phyloP scores from a whole-genome alignment of 1,140 invertebrate genomes.

The Calliphora vicina region DNA sequence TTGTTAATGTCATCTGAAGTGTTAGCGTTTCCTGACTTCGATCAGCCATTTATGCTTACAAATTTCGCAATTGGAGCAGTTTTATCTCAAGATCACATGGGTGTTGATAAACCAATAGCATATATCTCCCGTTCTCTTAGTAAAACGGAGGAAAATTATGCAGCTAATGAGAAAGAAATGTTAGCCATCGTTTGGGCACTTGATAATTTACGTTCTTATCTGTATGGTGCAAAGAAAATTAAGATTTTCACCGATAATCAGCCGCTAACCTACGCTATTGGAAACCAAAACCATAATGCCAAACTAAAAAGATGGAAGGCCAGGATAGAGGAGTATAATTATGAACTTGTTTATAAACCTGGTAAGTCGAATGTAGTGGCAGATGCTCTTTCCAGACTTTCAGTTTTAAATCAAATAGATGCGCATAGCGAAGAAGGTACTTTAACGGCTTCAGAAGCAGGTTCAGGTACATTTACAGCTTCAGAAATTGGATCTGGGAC shows the following conservation, averaged over 20 bases:
- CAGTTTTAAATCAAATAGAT: too few relatives aligned
- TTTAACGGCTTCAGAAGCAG: too few relatives aligned
- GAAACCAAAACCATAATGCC: constrained; percentile 54
- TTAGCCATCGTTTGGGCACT: constrained; percentile 31
- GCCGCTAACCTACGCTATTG: constrained; percentile 55
- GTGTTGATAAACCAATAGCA: neutral
- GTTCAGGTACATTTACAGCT: too few relatives aligned
- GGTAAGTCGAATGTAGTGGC: constrained; percentile 51
- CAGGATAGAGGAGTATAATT: constrained; percentile 53
- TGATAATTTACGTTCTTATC: neutral
- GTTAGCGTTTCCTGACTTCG: neutral
- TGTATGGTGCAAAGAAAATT: too few relatives aligned
- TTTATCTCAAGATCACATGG: neutral
- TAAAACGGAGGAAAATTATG: constrained; percentile 35
- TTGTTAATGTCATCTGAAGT: neutral
- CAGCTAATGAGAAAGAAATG: constrained; percentile 36
- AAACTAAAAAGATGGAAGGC: constrained; percentile 49
- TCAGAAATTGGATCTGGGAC: too few relatives aligned
- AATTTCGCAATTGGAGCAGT: neutral
- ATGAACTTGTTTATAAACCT: constrained; percentile 61
- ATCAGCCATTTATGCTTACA: neutral
- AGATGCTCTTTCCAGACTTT: neutral
- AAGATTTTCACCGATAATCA: constrained; percentile 43
- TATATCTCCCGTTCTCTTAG: neutral
- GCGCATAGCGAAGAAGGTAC: too few relatives aligned